A percentile compares a stretch with the other conserved stretches of the same genome.
Evolutionary conservation across 2,113 vertebrate genomes (phyloP).

Genomic region (Chaetodon auriga): DNA sequence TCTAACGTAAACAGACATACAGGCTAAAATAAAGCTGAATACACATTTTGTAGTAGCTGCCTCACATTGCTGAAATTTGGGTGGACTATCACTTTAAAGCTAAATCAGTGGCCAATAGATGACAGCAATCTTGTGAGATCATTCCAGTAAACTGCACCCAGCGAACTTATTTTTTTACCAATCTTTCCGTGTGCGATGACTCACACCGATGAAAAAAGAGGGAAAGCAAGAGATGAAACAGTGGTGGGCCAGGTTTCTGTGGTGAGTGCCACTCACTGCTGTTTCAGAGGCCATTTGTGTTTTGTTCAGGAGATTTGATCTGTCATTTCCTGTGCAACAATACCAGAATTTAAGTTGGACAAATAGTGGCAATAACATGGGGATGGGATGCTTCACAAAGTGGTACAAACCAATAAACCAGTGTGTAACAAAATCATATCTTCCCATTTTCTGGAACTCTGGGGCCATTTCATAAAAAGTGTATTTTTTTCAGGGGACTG

Average conservation of each 20-base stretch:
- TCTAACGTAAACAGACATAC: too few species aligned
- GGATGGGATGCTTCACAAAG: background rate
- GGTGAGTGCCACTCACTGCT: background rate
- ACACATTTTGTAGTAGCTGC: too few species aligned
- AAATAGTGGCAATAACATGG: slow-evolving; percentile 11
- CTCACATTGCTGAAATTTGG: background rate
- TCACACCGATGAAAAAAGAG: background rate
- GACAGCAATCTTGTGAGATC: background rate
- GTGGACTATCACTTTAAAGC: background rate
- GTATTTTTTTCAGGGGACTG: background rate
- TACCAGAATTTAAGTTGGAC: background rate
- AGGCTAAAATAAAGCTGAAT: background rate
- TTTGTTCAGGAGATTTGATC: background rate
- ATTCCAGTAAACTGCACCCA: background rate
- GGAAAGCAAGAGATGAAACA: background rate
- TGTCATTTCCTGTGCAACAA: slow-evolving; percentile 2
- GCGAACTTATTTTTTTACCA: background rate
- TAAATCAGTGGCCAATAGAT: background rate
- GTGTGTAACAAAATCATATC: background rate
- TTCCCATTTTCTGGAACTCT: background rate
- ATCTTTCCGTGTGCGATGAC: background rate
- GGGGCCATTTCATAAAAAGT: background rate
- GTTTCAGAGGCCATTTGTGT: background rate
- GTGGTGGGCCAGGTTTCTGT: background rate
- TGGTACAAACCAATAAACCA: slow-evolving; percentile 5